Evolutionary conservation across 2,113 vertebrate genomes (phyloP), one percentile per base, ranked within the genome.

Genomic region (Climacteris rufus): DNA sequence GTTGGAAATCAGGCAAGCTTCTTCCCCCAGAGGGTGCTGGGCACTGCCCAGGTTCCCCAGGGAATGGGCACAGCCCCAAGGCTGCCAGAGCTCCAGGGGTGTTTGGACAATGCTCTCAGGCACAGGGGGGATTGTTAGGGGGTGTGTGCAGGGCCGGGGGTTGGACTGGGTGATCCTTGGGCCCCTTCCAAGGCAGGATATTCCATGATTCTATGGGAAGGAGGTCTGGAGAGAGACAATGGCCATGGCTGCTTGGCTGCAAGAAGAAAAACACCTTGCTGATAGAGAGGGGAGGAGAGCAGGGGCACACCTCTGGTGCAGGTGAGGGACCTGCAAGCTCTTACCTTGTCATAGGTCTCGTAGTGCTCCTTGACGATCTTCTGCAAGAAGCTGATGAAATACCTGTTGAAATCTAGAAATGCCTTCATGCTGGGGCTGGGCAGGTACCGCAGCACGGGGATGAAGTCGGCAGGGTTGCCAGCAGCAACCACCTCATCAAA

Each of bases 381-480:
- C 83, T 98, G 77, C 37, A 99, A 79, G 71, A 99, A 98, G 1
- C 0, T 0, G 27, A 33, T 14, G 63, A 99, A 98, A 20, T 94
- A 97, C 5, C 6, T 54, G 59, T 99, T 99, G 97, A 98, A 96
- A 1, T 21, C 53, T 10, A 98, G 5, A 50, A 99, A 99, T 12
- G 54, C 59, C 12, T 83, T 96, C 98, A 99, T 98, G 35, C 64
- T 4, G 2, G 44, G 44, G 89, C 68, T 99, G 50, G 99, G 99
- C 31, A 99, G 94, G 76, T 97, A 98, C 2, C 39, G 98, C 7
- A 99, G 98, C 14, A 98, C 3, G 0, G 99, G 99, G 56, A 99
- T 98, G 98, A 99, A 99, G 87, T 99, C 99, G 1, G 98, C 97
- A 0, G 97, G 98, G 89, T 99, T 99, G 15, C 98, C 99, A 0